Base-by-base conservation (phyloP, 2,797 vertebrate genomes). In the Poeciliopsis infans region DNA sequence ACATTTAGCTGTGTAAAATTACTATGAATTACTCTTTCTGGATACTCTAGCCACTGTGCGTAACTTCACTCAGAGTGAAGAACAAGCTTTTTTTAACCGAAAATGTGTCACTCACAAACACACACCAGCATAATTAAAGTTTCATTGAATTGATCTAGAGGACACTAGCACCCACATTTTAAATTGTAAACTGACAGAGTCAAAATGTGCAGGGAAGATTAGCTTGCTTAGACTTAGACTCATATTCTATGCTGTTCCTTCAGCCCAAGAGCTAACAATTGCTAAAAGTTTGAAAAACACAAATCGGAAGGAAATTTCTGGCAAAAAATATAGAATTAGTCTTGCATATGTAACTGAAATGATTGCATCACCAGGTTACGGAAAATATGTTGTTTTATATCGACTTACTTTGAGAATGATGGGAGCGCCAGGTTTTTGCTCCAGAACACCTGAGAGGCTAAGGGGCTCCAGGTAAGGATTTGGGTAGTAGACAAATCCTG, bases 391-490 rank as follows among this genome's bases (percentile, higher is more conserved):
- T 39, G 28, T 51, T 74, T 71, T 55, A 43, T 20, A 46, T 25
- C 43, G 16, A 86, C 84, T 61, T 85, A 98, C 98, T 95, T 99
- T 99, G 83, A 99, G 95, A 83, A 99, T 99, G 91, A 99, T 98
- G 53, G 98, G 98, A 0, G 98, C 96, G 0, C 98, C 98, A 0
- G 98, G 97, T 86, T 99, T 99, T 94, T 98, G 98, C 91, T 99
- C 97, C 95, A 99, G 94, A 69, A 98, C 93, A 0, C 98, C 98
- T 0, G 93, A 95, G 0, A 96, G 92, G 90, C 98, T 98, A 85
- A 99, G 96, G 18, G 97, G 96, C 23, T 99, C 98, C 18, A 99
- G 97, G 3, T 97, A 97, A 0, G 98, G 98, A 91, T 99, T 97
- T 84, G 98, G 98, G 86, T 98, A 99, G 93, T 98, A 99, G 75